Base-by-base conservation (phyloP, 1,140 invertebrate species). In the Drosophila pectinifera region DNA sequence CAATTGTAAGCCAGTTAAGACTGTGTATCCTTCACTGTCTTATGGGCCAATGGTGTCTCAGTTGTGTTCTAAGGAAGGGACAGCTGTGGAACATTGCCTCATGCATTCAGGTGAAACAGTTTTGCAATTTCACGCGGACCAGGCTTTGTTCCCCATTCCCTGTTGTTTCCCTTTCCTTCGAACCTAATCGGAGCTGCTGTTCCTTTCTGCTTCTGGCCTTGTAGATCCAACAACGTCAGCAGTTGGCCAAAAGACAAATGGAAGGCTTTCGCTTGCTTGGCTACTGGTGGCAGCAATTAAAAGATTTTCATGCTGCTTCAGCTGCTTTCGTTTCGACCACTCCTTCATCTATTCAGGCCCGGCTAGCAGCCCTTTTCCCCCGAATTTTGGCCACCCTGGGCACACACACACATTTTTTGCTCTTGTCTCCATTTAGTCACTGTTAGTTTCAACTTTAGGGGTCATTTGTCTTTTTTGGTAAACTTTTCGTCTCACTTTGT, bases 401-500 rank as follows among this genome's bases (percentile, higher is more conserved):
- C 22, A 42, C 28, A 80, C 55, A 64, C 55, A 48, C n/a, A 64
- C 36, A 65, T 78, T 77, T 77, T 73, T 79, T 65, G 55, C 68
- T 74, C 55, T 78, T 88, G 83, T 73, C 72, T 83, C 70, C 84
- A 88, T 88, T 88, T 88, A 88, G 84, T 88, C 83, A 89, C 83
- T 88, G 83, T 88, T 88, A 77, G 83, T 88, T 88, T 79, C 78
- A 89, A 89, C 79, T 88, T 79, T 80, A 67, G 69, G 84, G 75
- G 79, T 88, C 84, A 88, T 88, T 88, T 88, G 83, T 88, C 83
- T 88, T 74, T 53, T 64, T 74, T 74, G 73, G 58, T 13, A 78
- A 85, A 81, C 65, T 85, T 85, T 77, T 79, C 70, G 76, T 88
- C 76, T 89, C 79, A 88, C 84, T 89, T 89, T 88, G 80, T 86